Evolutionary conservation across 2,888 invertebrate genomes (phyloP), one percentile per base, ranked within the genome.

Genomic region (Galeruca laticollis): DNA sequence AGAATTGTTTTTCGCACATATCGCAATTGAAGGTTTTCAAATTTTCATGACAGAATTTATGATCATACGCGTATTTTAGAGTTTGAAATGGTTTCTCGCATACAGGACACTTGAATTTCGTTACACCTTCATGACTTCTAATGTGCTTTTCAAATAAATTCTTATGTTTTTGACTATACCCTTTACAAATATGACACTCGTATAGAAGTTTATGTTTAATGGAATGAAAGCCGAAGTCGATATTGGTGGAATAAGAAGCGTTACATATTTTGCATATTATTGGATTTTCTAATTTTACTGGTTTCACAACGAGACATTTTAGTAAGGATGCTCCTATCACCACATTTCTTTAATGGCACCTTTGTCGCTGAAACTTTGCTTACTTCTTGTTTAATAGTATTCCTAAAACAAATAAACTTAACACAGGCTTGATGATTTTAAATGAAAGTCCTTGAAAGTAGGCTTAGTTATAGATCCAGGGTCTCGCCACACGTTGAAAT

Each of bases 191-290:
- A 31, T 54, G 54, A n/a, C 54, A 54, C 2, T n/a, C n/a, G n/a
- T 54, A 54, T 5, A 51, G n/a, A 18, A 18, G n/a, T 5, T n/a
- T 51, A 18, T 51, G 51, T n/a, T 87, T 70, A 87, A 86, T 70
- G 89, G 86, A 56, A 88, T 87, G 76, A 89, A 90, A 62, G 6
- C 52, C 62, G n/a, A 37, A 56, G 11, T 65, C 65, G 2, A 65
- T 10, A 31, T 65, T 65, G 18, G 43, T 65, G 0, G 57, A 47
- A 49, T 43, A 65, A 1, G 86, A 80, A 74, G 89, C 89, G 47
- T 87, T 87, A 70, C 90, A 90, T 66, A 86, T 52, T 11, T 13
- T 26, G 10, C 52, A 21, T 21, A 21, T 52, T 1, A 52, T 2
- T 13, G 26, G 52, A 31, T n/a, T 31, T 52, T 61, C 56, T 1